A percentile compares a stretch with the other conserved stretches of the same genome.
phyloP scores from a whole-genome alignment of 2,797 vertebrate genomes.

The Fringilla coelebs region DNA sequence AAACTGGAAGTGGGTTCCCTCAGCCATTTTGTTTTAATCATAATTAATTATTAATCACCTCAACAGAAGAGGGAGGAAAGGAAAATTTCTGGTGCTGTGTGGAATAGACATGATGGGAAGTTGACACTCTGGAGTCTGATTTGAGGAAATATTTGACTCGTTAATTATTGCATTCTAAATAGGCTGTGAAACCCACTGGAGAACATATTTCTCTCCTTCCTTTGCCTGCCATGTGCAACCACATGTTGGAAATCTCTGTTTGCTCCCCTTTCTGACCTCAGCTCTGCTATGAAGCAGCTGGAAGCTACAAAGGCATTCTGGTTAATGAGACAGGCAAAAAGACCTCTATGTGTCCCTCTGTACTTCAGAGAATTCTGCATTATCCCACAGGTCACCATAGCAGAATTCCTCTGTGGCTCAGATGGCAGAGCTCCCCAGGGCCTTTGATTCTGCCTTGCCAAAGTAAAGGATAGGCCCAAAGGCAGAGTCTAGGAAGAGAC shows the following conservation, averaged over 20 bases:
- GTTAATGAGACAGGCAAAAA: conserved; percentile 7
- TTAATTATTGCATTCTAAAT: conserved; percentile 33
- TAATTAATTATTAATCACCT: conserved; percentile 39
- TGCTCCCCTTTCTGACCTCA: not conserved
- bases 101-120: not conserved
- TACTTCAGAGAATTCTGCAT: not conserved
- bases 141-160: conserved; percentile 13
- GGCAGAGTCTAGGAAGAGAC: not conserved
- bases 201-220: not conserved
- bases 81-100: conserved; percentile 10
- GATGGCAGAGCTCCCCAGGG: not conserved
- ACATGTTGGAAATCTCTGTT: not conserved
- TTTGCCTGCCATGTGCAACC: not conserved
- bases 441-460: not conserved
- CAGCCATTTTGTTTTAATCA: conserved; percentile 17
- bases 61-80: conserved; percentile 1
- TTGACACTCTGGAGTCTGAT: conserved; percentile 13
- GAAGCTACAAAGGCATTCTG: not conserved
- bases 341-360: not conserved
- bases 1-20: not conserved
- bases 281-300: not conserved
- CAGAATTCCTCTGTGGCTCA: not conserved
- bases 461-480: not conserved
- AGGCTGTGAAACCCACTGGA: not conserved
- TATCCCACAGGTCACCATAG: not conserved